These are phyloP conservation scores for Melipona bicolor DNA, from an alignment of 2,888 invertebrate genomes.

Conservation along the genomic window DNA sequence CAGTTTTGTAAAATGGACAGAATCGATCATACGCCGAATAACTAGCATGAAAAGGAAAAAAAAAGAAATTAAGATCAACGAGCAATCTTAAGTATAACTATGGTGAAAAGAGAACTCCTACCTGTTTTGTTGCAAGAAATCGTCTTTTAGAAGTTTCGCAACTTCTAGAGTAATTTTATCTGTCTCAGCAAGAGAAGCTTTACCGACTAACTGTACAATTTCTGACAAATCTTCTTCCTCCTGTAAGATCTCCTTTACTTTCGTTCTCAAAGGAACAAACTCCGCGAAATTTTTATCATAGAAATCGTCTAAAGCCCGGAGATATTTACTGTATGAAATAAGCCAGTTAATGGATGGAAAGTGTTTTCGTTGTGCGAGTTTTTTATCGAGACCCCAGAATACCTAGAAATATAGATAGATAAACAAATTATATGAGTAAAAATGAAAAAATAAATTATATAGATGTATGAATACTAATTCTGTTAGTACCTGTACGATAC, in stretches of 20 bases:
- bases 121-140: conserved; percentile 99
- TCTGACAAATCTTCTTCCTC: conserved; percentile 99
- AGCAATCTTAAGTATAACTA: not conserved
- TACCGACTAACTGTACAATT: conserved; percentile 99
- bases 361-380: conserved; percentile 99
- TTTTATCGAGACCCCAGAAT: conserved; percentile 99
- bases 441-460: not conserved
- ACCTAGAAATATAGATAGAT: conserved; percentile 85
- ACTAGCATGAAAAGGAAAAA: conserved; percentile 80
- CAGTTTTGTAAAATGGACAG: conserved; percentile 99
- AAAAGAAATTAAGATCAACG: not conserved
- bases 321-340: conserved; percentile 98
- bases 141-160: conserved; percentile 98
- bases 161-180: conserved; percentile 99
- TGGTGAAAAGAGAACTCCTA: conserved; percentile 77
- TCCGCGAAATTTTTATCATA: conserved; percentile 99
- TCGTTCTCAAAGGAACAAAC: conserved; percentile 98
- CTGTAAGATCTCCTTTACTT: conserved; percentile 97
- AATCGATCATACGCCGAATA: conserved; percentile 97
- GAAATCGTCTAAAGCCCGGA: conserved; percentile 98
- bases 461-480: not conserved
- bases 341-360: conserved; percentile 99
- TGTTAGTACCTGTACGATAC: conserved; percentile 92
- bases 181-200: conserved; percentile 98
- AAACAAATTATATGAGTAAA: not conserved